Evolutionary conservation across 1,140 invertebrate species (phyloP), one percentile per base, ranked within the genome.

Genomic region (Magallana angulata): DNA sequence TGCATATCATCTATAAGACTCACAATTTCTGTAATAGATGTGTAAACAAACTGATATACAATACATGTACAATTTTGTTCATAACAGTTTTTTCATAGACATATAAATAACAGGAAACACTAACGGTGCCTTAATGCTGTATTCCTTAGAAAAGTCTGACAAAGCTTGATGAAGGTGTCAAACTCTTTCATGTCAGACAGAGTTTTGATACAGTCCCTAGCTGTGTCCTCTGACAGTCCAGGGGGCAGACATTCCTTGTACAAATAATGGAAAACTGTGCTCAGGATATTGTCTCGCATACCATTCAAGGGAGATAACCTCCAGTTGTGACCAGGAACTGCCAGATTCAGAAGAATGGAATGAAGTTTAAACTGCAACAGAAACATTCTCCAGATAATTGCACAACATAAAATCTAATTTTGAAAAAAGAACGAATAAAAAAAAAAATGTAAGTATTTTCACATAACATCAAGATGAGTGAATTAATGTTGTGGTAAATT

Each of bases 111-210:
- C 2, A 7, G 30, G 24, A n/a, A 11, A 64, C 18, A 89, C 96
- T 95, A 94, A 97, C 96, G 96, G 93, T 96, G 95, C 91, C 96
- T 96, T 4, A 97, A 93, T n/a, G 95, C 95, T 87, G 96, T 96
- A 91, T 96, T 96, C 87, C 96, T 96, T 82, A 97, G 91, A 93
- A 96, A 97, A 68, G 95, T 94, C 89, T 96, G 94, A 92, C 96
- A 96, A 58, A 96, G 94, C 86, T 95, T 93, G 30, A 95, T 94
- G 90, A 97, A 95, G 81, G 95, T 95, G 30, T 93, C 94, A 86
- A 96, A 94, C 57, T 95, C 95, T 5, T 94, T 94, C 84, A 96
- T 92, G 71, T 95, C 93, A 68, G 95, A 91, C 58, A 95, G 94
- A 83, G 94, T 93, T 91, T 95, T 94, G 14, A 96, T 95, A 62